These are phyloP conservation scores for Miichthys miiuy DNA, from an alignment of 2,797 vertebrate species.

Conservation along the genomic window DNA sequence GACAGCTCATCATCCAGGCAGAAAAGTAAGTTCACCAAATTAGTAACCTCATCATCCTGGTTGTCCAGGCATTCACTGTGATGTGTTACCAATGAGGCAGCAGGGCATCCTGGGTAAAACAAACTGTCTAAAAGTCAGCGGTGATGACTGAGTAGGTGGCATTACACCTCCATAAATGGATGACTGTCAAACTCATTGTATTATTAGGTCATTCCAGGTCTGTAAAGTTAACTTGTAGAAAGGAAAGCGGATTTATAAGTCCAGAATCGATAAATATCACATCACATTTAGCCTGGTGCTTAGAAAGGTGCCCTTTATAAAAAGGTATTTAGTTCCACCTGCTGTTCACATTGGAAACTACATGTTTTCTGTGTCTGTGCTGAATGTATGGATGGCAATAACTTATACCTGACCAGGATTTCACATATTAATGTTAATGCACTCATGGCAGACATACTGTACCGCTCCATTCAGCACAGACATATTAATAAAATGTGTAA, in stretches of 20 bases:
- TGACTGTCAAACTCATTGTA: neutral
- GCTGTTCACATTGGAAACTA: conserved; percentile 64
- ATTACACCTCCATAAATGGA: conserved; percentile 16
- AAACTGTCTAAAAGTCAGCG: conserved; percentile 27
- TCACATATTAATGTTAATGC: neutral
- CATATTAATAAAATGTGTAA: neutral
- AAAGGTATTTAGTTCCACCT: conserved; percentile 68
- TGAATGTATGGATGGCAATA: neutral
- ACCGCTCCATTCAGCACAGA: neutral
- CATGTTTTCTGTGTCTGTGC: conserved; percentile 7
- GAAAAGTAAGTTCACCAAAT: conserved; percentile 54
- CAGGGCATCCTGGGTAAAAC: conserved; percentile 39
- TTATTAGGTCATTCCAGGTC: neutral
- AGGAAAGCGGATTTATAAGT: neutral
- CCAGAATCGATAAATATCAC: neutral
- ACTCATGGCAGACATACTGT: neutral
- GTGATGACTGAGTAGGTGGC: neutral
- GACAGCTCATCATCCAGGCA: conserved; percentile 58
- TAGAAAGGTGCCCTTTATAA: neutral
- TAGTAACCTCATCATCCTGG: conserved; percentile 51
- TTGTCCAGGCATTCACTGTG: conserved; percentile 51
- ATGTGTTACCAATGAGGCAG: conserved; percentile 49
- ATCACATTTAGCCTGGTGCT: neutral
- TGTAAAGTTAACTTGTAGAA: neutral
- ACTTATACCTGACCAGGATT: neutral